A percentile compares a stretch with the other conserved stretches of the same genome.
Evolutionary conservation across 1,140 invertebrate species (phyloP).

Genomic region (Nasonia giraulti): DNA sequence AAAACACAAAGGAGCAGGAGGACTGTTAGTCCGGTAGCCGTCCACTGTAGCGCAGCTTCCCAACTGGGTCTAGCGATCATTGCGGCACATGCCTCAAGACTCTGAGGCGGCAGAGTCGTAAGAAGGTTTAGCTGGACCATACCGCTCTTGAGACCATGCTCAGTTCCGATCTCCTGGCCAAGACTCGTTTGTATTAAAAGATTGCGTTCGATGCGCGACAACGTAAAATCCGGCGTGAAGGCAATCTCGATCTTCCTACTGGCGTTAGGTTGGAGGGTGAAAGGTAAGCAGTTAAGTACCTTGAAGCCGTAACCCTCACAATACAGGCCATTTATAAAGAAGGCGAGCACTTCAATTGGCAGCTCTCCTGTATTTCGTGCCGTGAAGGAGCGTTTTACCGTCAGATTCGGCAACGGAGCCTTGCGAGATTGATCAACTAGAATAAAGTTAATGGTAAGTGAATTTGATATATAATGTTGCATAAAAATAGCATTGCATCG

Average conservation of each 20-base stretch:
- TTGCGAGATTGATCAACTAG: background rate
- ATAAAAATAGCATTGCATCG: background rate
- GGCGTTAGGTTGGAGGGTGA: slow-evolving; percentile 87
- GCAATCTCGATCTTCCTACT: slow-evolving; percentile 92
- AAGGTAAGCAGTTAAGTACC: slow-evolving; percentile 88
- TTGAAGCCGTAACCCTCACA: slow-evolving; percentile 93
- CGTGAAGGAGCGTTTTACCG: slow-evolving; percentile 89
- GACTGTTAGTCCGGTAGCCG: slow-evolving; percentile 78
- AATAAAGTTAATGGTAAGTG: background rate
- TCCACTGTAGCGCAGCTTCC: slow-evolving; percentile 85
- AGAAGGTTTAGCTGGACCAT: slow-evolving; percentile 77
- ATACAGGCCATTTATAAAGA: slow-evolving; percentile 82
- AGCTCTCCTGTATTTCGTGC: slow-evolving; percentile 92
- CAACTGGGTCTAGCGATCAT: slow-evolving; percentile 85
- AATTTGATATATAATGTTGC: background rate
- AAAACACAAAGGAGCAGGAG: slow-evolving; percentile 78
- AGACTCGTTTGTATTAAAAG: slow-evolving; percentile 78
- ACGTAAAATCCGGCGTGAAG: slow-evolving; percentile 94
- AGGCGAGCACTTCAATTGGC: slow-evolving; percentile 83
- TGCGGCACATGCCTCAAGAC: slow-evolving; percentile 83
- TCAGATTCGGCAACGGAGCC: slow-evolving; percentile 78
- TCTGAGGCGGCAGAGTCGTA: slow-evolving; percentile 86
- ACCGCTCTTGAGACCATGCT: slow-evolving; percentile 46
- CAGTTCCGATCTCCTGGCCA: slow-evolving; percentile 45
- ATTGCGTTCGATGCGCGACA: slow-evolving; percentile 83